Evolutionary conservation across 2,113 vertebrate genomes (phyloP).

Genomic region (Hippotragus niger): DNA sequence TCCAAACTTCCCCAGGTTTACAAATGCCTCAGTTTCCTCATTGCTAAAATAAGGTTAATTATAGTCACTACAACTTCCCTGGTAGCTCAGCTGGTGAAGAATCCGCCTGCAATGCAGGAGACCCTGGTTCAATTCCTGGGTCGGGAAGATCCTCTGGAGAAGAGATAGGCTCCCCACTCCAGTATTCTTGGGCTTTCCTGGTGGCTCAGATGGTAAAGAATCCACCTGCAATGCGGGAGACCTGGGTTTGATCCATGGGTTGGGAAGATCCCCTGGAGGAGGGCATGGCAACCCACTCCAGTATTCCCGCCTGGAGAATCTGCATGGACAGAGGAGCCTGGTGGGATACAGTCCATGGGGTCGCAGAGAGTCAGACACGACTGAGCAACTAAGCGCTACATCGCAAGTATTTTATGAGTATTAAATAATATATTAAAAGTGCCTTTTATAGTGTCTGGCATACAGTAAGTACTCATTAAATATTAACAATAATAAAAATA

Average conservation of each 20-base stretch:
- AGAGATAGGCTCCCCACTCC: background rate
- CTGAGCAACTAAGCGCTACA: background rate
- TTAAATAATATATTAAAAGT: background rate
- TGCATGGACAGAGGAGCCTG: background rate
- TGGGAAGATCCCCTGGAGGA: background rate
- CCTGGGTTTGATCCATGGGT: background rate
- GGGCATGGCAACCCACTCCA: background rate
- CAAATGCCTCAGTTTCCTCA: background rate
- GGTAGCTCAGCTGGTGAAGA: background rate
- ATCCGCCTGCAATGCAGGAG: background rate
- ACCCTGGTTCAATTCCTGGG: background rate
- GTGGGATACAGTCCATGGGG: background rate
- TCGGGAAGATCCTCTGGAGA: background rate
- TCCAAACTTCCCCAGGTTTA: background rate
- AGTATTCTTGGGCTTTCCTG: background rate
- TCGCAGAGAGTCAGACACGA: rapidly evolving
- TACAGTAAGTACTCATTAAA: background rate
- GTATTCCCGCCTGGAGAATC: background rate
- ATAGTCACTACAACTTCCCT: background rate
- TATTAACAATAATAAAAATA: background rate
- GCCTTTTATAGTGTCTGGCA: background rate
- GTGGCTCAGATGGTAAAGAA: background rate
- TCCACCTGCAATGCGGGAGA: background rate
- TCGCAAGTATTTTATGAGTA: background rate
- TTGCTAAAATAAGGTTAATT: background rate